Percentiles rank a stretch among this genome's conserved stretches.
These are phyloP conservation scores for Embiotoca jacksoni DNA, from an alignment of 2,113 vertebrate genomes.

Conservation along the genomic window DNA sequence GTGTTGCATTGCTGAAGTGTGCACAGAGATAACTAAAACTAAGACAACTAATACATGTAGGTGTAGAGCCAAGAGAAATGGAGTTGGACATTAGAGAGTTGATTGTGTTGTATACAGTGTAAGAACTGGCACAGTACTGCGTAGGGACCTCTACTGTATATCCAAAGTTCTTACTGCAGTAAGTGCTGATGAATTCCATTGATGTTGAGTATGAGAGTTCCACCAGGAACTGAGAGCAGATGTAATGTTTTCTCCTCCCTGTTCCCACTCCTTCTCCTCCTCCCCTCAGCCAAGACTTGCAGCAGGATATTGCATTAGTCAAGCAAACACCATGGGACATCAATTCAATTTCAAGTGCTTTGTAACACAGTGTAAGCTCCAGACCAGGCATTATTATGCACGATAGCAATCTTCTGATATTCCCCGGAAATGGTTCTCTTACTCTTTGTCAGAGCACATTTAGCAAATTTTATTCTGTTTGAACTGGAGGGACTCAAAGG, in stretches of 20 bases:
- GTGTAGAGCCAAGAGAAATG: no score
- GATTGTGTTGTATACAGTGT: no score
- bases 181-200: slow-evolving; percentile 34
- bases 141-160: no score
- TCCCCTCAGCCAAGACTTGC: slow-evolving; percentile 14
- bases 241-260: not conserved
- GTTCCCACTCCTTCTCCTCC: not conserved
- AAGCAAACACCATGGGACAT: slow-evolving; percentile 50
- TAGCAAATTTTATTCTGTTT: slow-evolving; percentile 31
- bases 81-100: no score
- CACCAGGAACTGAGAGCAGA: slow-evolving; percentile 27
- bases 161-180: slow-evolving; percentile 2
- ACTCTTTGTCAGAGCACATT: slow-evolving; percentile 50
- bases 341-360: slow-evolving; percentile 56
- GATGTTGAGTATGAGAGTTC: slow-evolving; percentile 32
- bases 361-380: slow-evolving; percentile 20
- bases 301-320: slow-evolving; percentile 45
- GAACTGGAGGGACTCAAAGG: slow-evolving; percentile 14
- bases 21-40: no score
- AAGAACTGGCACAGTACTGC: not conserved
- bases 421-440: slow-evolving; percentile 33
- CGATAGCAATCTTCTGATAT: slow-evolving; percentile 40
- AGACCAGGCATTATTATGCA: slow-evolving; percentile 51
- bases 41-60: no score
- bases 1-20: no score